phyloP scores from a whole-genome alignment of 1,140 invertebrate genomes.

The Luehdorfia chinensis region DNA sequence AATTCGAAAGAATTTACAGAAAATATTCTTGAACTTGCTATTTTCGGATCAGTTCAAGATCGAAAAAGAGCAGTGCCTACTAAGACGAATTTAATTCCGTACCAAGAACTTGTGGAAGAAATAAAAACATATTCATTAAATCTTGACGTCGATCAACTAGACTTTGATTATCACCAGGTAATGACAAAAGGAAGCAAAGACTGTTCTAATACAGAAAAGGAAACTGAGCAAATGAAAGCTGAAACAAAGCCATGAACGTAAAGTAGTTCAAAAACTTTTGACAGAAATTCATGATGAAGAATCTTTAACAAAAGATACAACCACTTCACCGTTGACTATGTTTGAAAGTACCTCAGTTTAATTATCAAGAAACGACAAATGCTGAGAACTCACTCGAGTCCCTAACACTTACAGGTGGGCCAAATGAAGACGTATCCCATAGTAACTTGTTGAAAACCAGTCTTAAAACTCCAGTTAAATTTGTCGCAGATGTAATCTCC shows the following conservation, averaged over 20 bases:
- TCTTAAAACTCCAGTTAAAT: too few relatives aligned
- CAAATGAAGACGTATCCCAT: too few relatives aligned
- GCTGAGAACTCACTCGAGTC: constrained; percentile 31
- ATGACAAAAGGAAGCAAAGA: constrained; percentile 24
- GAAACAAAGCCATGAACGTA: not conserved
- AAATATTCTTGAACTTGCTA: constrained; percentile 55
- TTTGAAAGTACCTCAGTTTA: constrained; percentile 24
- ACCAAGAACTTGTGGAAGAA: constrained; percentile 49
- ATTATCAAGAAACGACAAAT: constrained; percentile 36
- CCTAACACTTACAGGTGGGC: too few relatives aligned
- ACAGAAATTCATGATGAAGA: not conserved
- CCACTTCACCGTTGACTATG: not conserved
- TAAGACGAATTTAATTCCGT: constrained; percentile 42
- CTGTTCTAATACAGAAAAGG: not conserved
- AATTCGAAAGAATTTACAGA: constrained; percentile 23
- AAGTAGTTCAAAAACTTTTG: not conserved
- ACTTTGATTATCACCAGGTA: constrained; percentile 46
- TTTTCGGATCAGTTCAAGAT: constrained; percentile 73
- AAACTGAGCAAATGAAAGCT: not conserved
- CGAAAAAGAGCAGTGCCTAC: constrained; percentile 41
- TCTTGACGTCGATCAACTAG: constrained; percentile 43
- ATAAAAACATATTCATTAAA: constrained; percentile 56
- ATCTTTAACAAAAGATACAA: not conserved
- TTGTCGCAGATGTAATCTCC: too few relatives aligned
- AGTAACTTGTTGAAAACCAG: too few relatives aligned